A percentile compares a stretch with the other conserved stretches of the same genome.
Evolutionary conservation across 2,113 vertebrate genomes (phyloP).

Genomic region (Cottus gobio): DNA sequence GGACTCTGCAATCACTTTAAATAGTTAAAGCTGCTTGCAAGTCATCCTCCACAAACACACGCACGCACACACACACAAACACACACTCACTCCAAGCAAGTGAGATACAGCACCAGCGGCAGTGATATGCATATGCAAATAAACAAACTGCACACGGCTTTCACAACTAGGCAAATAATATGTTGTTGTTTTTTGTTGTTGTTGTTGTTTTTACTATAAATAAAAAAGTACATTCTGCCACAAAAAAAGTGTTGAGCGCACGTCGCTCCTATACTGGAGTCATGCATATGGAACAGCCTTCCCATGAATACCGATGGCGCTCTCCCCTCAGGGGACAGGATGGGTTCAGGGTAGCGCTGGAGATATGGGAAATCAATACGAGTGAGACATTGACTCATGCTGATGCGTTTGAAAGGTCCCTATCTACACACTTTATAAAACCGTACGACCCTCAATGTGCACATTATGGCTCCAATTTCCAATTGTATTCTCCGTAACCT

Average conservation of each 20-base stretch:
- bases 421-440: slow-evolving; percentile 48
- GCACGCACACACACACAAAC: neutral
- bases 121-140: neutral
- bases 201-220: neutral
- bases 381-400: slow-evolving; percentile 34
- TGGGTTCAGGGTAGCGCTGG: slow-evolving; percentile 35
- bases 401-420: slow-evolving; percentile 43
- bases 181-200: too few species aligned
- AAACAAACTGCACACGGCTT: neutral
- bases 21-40: slow-evolving; percentile 14
- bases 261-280: slow-evolving; percentile 18
- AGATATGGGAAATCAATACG: slow-evolving; percentile 66
- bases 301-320: slow-evolving; percentile 51
- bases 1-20: slow-evolving; percentile 20
- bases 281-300: slow-evolving; percentile 67
- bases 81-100: neutral
- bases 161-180: neutral
- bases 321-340: slow-evolving; percentile 27
- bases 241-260: slow-evolving; percentile 15
- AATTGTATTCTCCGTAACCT: neutral
- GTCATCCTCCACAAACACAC: too few species aligned
- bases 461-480: neutral
- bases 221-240: slow-evolving; percentile 11
- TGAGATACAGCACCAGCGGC: neutral
- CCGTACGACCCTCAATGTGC: neutral